Conservation (phyloP, 1,140 invertebrate genomes). For the Euborellia annulipes region DNA sequence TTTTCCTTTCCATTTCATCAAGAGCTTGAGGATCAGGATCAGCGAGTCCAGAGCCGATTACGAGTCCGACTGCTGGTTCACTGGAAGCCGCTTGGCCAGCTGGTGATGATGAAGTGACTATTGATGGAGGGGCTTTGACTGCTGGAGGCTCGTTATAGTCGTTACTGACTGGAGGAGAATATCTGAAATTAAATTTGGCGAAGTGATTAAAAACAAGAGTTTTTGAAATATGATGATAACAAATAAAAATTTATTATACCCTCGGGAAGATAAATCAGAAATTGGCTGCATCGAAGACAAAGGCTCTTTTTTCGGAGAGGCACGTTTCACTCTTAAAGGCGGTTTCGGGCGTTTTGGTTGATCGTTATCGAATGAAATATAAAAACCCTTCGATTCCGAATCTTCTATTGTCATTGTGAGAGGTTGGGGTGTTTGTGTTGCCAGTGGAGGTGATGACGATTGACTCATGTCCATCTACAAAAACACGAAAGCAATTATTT, state of each 20-base stretch:
- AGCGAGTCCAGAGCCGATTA: slow-evolving; percentile 20
- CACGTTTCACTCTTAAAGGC: slow-evolving; percentile 54
- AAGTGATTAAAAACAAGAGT: slow-evolving; percentile 6
- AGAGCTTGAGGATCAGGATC: slow-evolving; percentile 34
- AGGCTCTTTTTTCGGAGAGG: slow-evolving; percentile 58
- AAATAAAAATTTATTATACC: slow-evolving; percentile 6
- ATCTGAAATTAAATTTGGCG: slow-evolving; percentile 1
- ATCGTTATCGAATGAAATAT: slow-evolving; percentile 82
- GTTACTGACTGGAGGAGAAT: no score
- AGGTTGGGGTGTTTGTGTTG: slow-evolving; percentile 29
- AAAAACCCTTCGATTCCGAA: slow-evolving; percentile 58
- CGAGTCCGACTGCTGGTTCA: background rate
- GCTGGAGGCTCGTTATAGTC: background rate
- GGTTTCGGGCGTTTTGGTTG: slow-evolving; percentile 78
- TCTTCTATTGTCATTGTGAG: slow-evolving; percentile 29
- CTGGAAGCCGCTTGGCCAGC: background rate
- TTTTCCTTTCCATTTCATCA: slow-evolving; percentile 80
- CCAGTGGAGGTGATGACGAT: slow-evolving; percentile 19
- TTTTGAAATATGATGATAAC: slow-evolving; percentile 8
- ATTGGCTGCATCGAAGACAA: background rate
- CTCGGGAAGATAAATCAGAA: background rate
- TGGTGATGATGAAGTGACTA: background rate
- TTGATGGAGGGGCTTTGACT: background rate
- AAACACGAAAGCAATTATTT: background rate
- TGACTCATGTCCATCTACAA: slow-evolving; percentile 19